Percentiles rank a stretch among this genome's conserved stretches.
Evolutionary conservation across 2,888 invertebrate species (phyloP).

Genomic region (Dione juno): DNA sequence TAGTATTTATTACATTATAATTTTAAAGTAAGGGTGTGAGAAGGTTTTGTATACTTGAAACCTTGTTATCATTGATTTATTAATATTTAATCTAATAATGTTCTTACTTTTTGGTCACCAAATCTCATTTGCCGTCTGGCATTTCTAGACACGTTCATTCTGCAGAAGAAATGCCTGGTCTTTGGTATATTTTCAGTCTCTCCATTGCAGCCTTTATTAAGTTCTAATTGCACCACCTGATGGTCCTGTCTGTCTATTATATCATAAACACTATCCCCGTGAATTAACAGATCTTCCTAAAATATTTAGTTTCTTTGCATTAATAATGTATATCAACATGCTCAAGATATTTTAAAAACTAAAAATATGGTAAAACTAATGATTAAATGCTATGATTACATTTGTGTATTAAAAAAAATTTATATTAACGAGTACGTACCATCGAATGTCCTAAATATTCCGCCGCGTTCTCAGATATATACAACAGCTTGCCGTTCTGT

Average conservation of each 20-base stretch:
- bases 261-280: slow-evolving; percentile 99
- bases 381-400: no score
- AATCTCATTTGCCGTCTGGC: slow-evolving; percentile 98
- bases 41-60: background rate
- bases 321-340: background rate
- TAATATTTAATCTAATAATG: background rate
- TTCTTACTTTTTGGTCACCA: slow-evolving; percentile 97
- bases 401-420: no score
- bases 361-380: no score
- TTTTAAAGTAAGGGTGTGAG: background rate
- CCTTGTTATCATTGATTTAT: background rate
- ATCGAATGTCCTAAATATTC: slow-evolving; percentile 99
- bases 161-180: slow-evolving; percentile 95
- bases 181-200: slow-evolving; percentile 83
- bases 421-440: slow-evolving; percentile 84
- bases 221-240: slow-evolving; percentile 96
- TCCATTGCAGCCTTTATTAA: slow-evolving; percentile 85
- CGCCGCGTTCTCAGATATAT: slow-evolving; percentile 99
- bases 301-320: slow-evolving; percentile 13
- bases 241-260: slow-evolving; percentile 99
- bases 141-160: slow-evolving; percentile 99
- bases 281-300: slow-evolving; percentile 98
- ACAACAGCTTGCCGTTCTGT: slow-evolving; percentile 98
- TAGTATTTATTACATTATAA: background rate
- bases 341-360: no score